Evolutionary conservation across 37 sponge, comb jelly and placozoan genomes (phyloP).

Genomic region (Ephydatia muelleri): DNA sequence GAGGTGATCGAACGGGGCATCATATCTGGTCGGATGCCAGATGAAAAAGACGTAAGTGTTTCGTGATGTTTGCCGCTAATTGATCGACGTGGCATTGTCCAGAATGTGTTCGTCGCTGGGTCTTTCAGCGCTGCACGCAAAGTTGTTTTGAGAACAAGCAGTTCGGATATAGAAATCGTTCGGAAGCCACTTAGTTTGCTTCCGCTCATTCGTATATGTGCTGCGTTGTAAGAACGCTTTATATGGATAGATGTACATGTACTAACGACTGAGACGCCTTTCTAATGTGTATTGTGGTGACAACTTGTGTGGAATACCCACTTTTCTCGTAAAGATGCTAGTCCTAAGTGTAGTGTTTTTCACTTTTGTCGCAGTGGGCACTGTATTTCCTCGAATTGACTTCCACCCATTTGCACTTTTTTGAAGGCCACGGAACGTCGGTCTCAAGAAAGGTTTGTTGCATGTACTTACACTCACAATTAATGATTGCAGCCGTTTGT

Average conservation of each 20-base stretch:
- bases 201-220: neutral
- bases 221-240: no score
- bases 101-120: no score
- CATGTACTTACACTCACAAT: neutral
- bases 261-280: conserved; percentile 1
- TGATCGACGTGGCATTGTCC: neutral
- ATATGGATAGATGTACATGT: conserved; percentile 42
- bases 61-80: neutral
- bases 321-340: neutral
- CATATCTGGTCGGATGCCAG: neutral
- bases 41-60: conserved; percentile 1
- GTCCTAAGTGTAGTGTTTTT: conserved; percentile 11
- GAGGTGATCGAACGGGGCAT: neutral
- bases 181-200: neutral
- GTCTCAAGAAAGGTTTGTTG: conserved; percentile 22
- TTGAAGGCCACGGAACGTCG: conserved; percentile 29
- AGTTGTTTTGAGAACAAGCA: no score
- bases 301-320: neutral
- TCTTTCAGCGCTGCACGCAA: neutral
- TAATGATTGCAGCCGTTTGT: neutral
- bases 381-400: conserved; percentile 44
- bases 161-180: no score
- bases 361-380: conserved; percentile 5
- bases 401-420: conserved; percentile 29
- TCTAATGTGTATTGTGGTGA: conserved; percentile 13